Percentiles rank a stretch among this genome's conserved stretches.
These are phyloP conservation scores for Eretmochelys imbricata DNA, from an alignment of 2,113 vertebrate species.

Conservation along the genomic window DNA sequence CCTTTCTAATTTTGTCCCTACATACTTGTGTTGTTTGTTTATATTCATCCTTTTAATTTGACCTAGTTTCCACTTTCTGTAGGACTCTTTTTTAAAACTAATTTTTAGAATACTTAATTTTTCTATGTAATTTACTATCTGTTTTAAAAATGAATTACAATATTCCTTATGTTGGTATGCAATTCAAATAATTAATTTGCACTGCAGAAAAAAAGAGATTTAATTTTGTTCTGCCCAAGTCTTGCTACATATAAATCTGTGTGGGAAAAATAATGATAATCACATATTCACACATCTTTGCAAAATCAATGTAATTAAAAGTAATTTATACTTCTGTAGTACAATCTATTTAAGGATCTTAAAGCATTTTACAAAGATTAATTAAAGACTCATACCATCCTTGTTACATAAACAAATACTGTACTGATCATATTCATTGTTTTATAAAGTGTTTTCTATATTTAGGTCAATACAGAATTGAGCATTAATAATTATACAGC, in stretches of 20 bases:
- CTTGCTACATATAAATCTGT: slow-evolving; percentile 6
- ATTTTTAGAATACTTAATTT: background rate
- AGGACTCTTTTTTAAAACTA: background rate
- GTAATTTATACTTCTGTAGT: background rate
- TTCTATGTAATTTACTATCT: slow-evolving; percentile 23
- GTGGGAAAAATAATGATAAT: slow-evolving; percentile 48
- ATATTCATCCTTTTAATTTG: too few relatives aligned
- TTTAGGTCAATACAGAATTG: background rate
- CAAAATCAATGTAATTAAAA: slow-evolving; percentile 51
- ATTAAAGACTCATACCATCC: slow-evolving; percentile 9
- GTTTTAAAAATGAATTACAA: slow-evolving; percentile 12
- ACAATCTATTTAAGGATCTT: background rate
- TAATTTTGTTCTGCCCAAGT: slow-evolving; percentile 48
- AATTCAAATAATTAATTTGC: background rate
- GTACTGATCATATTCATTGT: background rate
- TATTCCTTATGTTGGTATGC: slow-evolving; percentile 23
- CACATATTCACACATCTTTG: slow-evolving; percentile 48
- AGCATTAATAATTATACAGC: background rate
- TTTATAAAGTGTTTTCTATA: background rate
- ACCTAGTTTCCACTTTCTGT: too few relatives aligned
- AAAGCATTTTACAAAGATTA: slow-evolving; percentile 45
- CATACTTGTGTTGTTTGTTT: too few relatives aligned
- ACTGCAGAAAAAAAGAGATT: slow-evolving; percentile 26
- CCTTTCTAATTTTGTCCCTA: too few relatives aligned
- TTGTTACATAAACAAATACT: fast-evolving